phyloP scores from a whole-genome alignment of 2,797 vertebrate species.

The Premnoplex brunnescens region DNA sequence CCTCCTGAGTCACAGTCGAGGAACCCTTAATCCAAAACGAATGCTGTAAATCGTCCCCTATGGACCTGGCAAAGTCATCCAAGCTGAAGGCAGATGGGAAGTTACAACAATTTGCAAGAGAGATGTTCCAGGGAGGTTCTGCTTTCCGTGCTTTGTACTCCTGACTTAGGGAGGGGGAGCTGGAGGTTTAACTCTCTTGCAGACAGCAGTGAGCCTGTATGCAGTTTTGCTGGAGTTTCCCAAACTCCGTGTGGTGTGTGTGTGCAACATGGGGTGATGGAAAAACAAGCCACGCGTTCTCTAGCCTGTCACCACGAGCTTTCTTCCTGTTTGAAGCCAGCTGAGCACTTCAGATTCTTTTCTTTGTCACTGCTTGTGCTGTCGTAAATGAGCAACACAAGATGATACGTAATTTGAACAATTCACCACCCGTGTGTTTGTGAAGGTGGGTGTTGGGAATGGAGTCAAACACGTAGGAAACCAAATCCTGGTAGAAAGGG shows the following conservation, averaged over 20 bases:
- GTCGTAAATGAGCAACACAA: neutral
- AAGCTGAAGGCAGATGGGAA: conserved; percentile 45
- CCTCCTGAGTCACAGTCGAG: conserved; percentile 29
- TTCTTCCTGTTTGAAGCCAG: neutral
- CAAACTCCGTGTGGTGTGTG: accelerated
- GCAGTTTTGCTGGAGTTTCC: neutral
- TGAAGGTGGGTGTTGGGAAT: neutral
- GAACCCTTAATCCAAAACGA: conserved; percentile 49
- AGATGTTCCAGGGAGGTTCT: conserved; percentile 10
- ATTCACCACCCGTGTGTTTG: neutral
- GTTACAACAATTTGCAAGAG: conserved; percentile 35
- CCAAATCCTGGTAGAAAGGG: neutral
- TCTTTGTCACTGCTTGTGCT: neutral
- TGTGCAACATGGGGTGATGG: neutral
- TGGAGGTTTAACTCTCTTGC: neutral
- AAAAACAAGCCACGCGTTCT: neutral
- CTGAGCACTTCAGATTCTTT: neutral
- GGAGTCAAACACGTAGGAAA: accelerated
- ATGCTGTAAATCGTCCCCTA: neutral
- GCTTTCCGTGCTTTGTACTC: neutral
- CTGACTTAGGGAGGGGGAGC: neutral
- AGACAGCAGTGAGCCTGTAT: neutral
- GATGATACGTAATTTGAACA: neutral
- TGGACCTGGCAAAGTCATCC: neutral
- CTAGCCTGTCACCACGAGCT: neutral